Conservation (phyloP, 2,113 vertebrate genomes). For the Ophthalmolycus amberensis region DNA sequence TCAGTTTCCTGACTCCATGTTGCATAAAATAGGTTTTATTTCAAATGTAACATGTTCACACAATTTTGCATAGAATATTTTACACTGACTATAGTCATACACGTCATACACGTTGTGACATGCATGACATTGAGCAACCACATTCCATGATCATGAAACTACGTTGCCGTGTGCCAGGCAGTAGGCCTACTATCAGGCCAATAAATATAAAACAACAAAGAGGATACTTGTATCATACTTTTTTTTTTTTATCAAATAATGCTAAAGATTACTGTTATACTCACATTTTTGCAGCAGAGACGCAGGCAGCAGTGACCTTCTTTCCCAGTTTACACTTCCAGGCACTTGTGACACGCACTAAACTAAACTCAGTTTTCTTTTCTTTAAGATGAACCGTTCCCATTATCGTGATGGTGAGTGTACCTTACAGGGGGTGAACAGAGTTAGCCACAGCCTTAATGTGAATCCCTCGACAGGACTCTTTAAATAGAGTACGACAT, state of each 20-base stretch:
- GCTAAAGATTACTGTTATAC: constrained; percentile 52
- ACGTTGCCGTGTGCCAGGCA: not conserved
- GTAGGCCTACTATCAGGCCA: not conserved
- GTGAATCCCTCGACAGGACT: not conserved
- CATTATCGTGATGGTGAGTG: constrained; percentile 38
- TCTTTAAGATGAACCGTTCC: constrained; percentile 54
- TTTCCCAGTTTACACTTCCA: constrained; percentile 80
- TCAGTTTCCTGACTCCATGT: not conserved
- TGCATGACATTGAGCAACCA: not conserved
- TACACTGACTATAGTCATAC: not conserved
- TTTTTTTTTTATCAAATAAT: not conserved
- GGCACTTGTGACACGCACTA: constrained; percentile 81
- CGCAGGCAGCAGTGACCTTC: constrained; percentile 53
- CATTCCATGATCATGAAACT: not conserved
- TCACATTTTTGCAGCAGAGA: constrained; percentile 88
- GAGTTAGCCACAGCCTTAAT: not conserved
- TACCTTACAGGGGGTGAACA: not conserved
- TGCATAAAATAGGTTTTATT: not conserved
- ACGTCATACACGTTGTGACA: not conserved
- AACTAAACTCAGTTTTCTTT: constrained; percentile 79
- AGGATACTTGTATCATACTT: not conserved
- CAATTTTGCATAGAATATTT: not conserved
- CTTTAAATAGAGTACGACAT: constrained; percentile 25
- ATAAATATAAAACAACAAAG: not conserved
- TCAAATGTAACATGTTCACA: not conserved